Percentiles rank a stretch among this genome's conserved stretches.
Evolutionary conservation across 2,113 vertebrate species (phyloP).

Genomic region (Siniperca knerii): DNA sequence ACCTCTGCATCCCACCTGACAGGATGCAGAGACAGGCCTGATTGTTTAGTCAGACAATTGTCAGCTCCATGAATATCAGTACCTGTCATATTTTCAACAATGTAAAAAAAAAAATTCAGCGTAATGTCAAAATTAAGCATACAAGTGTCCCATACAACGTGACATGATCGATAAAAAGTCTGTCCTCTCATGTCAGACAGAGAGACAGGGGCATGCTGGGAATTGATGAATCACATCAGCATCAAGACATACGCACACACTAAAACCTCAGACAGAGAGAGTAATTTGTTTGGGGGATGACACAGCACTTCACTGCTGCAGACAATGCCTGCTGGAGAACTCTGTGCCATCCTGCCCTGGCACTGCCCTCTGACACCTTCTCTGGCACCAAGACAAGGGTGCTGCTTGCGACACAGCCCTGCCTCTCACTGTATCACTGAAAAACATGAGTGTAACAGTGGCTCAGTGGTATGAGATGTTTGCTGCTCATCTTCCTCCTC

Average conservation of each 20-base stretch:
- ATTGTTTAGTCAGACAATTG: background rate
- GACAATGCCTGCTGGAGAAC: slow-evolving; percentile 64
- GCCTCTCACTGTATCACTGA: background rate
- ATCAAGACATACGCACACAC: slow-evolving; percentile 38
- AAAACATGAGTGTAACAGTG: background rate
- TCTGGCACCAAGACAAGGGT: slow-evolving; percentile 49
- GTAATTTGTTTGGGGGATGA: slow-evolving; percentile 59
- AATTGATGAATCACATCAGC: slow-evolving; percentile 71
- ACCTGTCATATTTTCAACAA: background rate
- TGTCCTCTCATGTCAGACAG: no score
- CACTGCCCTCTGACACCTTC: slow-evolving; percentile 52
- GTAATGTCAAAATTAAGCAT: background rate
- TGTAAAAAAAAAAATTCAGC: background rate
- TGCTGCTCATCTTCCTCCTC: background rate
- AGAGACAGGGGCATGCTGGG: slow-evolving; percentile 28
- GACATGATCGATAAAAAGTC: background rate
- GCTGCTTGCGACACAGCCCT: slow-evolving; percentile 25
- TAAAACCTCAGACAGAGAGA: slow-evolving; percentile 61
- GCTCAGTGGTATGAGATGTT: background rate
- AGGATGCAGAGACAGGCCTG: background rate
- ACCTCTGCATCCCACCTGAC: background rate
- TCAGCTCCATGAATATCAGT: no score
- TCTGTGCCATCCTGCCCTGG: slow-evolving; percentile 66
- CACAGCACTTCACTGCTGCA: slow-evolving; percentile 46
- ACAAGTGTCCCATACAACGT: background rate